Evolutionary conservation across 2,113 vertebrate species (phyloP), one percentile per base, ranked within the genome.

Genomic region (Myrmophylax atrothorax): DNA sequence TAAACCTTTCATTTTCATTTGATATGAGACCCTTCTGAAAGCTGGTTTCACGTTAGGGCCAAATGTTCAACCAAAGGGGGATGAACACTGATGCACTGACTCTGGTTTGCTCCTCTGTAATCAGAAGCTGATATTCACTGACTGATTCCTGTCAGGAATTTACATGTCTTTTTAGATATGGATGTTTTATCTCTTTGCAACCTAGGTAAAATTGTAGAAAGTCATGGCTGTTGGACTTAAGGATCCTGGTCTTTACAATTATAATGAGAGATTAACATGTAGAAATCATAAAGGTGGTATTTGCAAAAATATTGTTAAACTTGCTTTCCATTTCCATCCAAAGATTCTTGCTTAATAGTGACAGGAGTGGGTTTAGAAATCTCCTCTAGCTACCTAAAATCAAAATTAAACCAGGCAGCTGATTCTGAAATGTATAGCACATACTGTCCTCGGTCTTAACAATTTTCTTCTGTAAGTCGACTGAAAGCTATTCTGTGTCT

Each of bases 401-500:
- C 20, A 55, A 66, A 73, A 37, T 59, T 50, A 66, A 85, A 74
- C 6, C 22, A 35, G 47, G 49, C 44, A 68, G 50, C 66, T 75
- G 6, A 55, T 77, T 77, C 38, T 82, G 87, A 84, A 81, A 82
- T 76, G n/a, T 58, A 38, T 69, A 76, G 40, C 25, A 37, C 4
- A 0, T 78, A 92, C 53, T 76, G 37, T 76, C 33, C 29, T 28
- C 46, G 35, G 25, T 40, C 55, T 84, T 49, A 28, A 64, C 52
- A 72, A 5, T 75, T 92, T 87, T 60, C 24, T 89, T 67, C 76
- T 78, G 56, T 75, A 64, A 33, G 49, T 75, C 1, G 4, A 56
- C 52, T 92, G 79, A 81, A 94, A 84, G 37, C 40, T 64, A 25
- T 94, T 81, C n/a, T 64, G 67, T 69, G 50, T 66, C 59, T 87